Base-by-base conservation (phyloP, 2,797 vertebrate species). In the Ambastaia sidthimunki region DNA sequence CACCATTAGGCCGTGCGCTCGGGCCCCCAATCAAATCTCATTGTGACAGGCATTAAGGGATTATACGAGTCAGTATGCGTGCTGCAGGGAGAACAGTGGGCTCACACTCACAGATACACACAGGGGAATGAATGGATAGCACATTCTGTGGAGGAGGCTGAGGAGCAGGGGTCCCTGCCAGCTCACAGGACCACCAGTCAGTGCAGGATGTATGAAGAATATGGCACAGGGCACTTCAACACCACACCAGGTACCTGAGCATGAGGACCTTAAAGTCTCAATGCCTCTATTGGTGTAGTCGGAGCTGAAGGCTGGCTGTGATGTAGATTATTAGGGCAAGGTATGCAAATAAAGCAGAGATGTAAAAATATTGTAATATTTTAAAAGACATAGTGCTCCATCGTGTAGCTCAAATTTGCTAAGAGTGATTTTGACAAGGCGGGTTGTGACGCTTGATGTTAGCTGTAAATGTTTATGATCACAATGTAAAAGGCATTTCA, bases 41-140 rank as follows among this genome's bases (percentile, higher is more conserved):
- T 95, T 97, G 96, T 99, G 96, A 98, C 96, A 93, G 92, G 97
- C 92, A 98, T 98, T 98, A 98, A 95, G 88, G 89, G 85, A 86
- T 86, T 86, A 86, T 63, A 44, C 37, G 50, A 47, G 65, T 83
- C 72, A 87, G 85, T 80, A 86, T 89, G n/a, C n/a, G n/a, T n/a
- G 89, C 88, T 70, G 76, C 87, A n/a, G 82, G 83, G 85, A 89
- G 86, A 90, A 88, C 81, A 76, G 59, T 28, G 25, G 44, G 57
- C 65, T 60, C 41, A 44, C 54, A 54, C 52, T 76, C 59, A 72
- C 28, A 72, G 59, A 31, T 62, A 63, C 59, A 66, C 50, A 47
- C 62, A 54, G 74, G 75, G 34, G 63, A 65, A 71, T 70, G 81
- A 81, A 84, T 80, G 81, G 82, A 69, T 85, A 63, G 74, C 71